A percentile compares a stretch with the other conserved stretches of the same genome.
Evolutionary conservation across 2,797 vertebrate species (phyloP).

Genomic region (Vespertilio murinus): DNA sequence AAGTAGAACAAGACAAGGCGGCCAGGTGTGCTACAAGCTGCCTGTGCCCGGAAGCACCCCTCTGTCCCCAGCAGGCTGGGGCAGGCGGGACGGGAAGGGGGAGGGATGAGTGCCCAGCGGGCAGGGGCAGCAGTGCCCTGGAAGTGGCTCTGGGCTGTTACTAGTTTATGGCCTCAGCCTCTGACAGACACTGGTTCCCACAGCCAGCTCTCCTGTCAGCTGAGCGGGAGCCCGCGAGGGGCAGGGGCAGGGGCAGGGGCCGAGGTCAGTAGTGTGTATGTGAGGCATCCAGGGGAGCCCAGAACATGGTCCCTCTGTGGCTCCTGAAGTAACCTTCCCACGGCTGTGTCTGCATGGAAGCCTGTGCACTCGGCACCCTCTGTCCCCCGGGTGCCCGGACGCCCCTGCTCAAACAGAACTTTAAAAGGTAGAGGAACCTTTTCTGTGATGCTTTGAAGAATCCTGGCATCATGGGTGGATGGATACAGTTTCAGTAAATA

Average conservation of each 20-base stretch:
- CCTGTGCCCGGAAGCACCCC: not conserved
- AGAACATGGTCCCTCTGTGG: not conserved
- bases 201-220: not conserved
- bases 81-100: not conserved
- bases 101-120: not conserved
- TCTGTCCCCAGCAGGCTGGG: not conserved
- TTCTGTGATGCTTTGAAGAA: not conserved
- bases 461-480: not conserved
- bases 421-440: not conserved
- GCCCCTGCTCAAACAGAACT: not conserved
- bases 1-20: not conserved
- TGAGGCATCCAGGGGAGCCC: not conserved
- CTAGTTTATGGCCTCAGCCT: not conserved
- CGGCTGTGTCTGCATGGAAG: not conserved
- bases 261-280: not conserved
- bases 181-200: not conserved
- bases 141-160: not conserved
- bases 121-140: not conserved
- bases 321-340: not conserved
- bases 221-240: rapidly evolving
- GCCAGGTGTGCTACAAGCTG: not conserved
- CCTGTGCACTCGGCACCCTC: not conserved
- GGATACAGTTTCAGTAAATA: not conserved
- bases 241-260: too few relatives aligned
- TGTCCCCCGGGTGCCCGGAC: too few relatives aligned